Evolutionary conservation across 2,113 vertebrate species (phyloP).

Genomic region (Peromyscus californicus): DNA sequence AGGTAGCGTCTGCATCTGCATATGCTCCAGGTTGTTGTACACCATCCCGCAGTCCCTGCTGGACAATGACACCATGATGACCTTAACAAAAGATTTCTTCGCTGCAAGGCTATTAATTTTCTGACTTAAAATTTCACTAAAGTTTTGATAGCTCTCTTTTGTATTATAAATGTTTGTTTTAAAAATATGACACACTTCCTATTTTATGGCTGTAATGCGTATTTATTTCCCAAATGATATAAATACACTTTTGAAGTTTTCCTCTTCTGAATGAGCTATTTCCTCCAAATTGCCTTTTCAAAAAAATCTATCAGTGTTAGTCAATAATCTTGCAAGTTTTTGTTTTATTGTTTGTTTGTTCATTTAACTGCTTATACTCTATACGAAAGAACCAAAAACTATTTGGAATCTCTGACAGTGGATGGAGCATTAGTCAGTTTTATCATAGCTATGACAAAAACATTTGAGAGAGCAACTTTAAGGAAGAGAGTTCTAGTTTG

Average conservation of each 20-base stretch:
- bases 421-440: background rate
- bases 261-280: background rate
- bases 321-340: background rate
- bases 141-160: slow-evolving; percentile 24
- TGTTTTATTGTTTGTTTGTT: background rate
- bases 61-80: background rate
- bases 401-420: background rate
- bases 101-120: slow-evolving; percentile 36
- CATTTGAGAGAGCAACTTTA: background rate
- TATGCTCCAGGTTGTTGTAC: background rate
- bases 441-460: background rate
- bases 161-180: slow-evolving; percentile 26
- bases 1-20: background rate
- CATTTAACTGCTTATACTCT: slow-evolving; percentile 23
- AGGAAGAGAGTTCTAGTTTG: background rate
- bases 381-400: background rate
- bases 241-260: background rate
- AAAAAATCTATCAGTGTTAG: background rate
- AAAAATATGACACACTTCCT: background rate
- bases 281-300: background rate
- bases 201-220: background rate
- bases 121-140: slow-evolving; percentile 38
- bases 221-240: background rate
- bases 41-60: background rate
- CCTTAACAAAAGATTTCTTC: slow-evolving; percentile 22